These are phyloP conservation scores for Orthosia gracilis DNA, from an alignment of 2,888 invertebrate species.

Conservation along the genomic window DNA sequence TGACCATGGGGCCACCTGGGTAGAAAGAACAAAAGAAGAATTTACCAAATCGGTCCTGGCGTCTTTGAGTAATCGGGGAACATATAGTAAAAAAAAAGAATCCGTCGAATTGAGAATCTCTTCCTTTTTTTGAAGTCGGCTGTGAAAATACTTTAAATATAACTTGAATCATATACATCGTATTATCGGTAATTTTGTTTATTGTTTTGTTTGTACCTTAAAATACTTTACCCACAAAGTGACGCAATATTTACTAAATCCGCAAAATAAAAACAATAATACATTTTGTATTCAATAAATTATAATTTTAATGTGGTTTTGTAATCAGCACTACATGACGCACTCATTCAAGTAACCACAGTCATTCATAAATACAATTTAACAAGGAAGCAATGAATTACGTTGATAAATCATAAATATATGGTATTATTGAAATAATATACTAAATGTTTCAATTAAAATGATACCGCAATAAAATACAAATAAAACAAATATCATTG, in stretches of 20 bases:
- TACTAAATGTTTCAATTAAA: neutral
- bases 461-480: neutral
- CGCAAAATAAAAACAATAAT: conserved; percentile 11
- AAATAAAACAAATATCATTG: conserved; percentile 8
- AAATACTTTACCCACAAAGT: neutral
- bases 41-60: no score
- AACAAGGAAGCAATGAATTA: neutral
- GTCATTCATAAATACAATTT: conserved; percentile 1
- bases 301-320: neutral
- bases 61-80: no score
- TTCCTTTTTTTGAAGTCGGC: no score
- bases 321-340: neutral
- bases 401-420: no score
- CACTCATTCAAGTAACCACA: conserved; percentile 12
- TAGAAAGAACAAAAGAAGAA: no score
- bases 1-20: no score
- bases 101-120: no score
- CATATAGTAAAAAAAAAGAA: no score
- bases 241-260: neutral
- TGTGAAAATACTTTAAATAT: no score
- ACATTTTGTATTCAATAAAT: conserved; percentile 10
- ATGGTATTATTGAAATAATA: conserved; percentile 3
- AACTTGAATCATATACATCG: neutral
- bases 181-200: neutral
- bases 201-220: neutral